These are phyloP conservation scores for Megalopta genalis DNA, from an alignment of 1,140 invertebrate species.

Conservation along the genomic window DNA sequence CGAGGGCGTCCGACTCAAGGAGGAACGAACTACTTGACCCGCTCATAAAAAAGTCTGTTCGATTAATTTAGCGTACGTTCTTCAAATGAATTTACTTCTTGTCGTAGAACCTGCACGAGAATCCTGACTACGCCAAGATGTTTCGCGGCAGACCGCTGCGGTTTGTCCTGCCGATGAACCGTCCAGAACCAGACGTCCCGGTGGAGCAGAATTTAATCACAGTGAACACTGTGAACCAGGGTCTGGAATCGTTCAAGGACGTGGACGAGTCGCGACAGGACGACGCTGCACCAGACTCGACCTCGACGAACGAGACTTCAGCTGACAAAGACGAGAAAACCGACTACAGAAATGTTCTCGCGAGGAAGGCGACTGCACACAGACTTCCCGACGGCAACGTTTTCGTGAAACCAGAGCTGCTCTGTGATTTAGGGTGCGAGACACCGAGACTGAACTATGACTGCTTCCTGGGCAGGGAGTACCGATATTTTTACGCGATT, in stretches of 20 bases:
- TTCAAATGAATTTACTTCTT: too few relatives aligned
- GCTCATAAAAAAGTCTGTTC: too few relatives aligned
- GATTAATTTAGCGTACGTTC: too few relatives aligned
- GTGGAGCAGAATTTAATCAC: constrained; percentile 79
- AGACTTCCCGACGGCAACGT: constrained; percentile 78
- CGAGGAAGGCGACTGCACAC: constrained; percentile 80
- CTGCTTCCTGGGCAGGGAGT: constrained; percentile 84
- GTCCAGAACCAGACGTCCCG: constrained; percentile 31
- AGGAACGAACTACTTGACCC: too few relatives aligned
- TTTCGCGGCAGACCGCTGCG: constrained; percentile 88
- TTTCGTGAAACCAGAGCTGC: constrained; percentile 83
- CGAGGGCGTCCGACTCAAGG: too few relatives aligned
- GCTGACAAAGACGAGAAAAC: not conserved
- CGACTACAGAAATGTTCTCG: constrained; percentile 49
- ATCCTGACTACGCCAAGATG: constrained; percentile 89
- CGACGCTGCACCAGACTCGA: not conserved
- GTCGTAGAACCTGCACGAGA: constrained; percentile 86
- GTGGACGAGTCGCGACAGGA: not conserved
- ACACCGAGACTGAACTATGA: constrained; percentile 91
- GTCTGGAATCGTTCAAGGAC: not conserved
- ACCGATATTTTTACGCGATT: constrained; percentile 94
- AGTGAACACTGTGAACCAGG: constrained; percentile 64
- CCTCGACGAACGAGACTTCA: not conserved
- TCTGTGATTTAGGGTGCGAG: constrained; percentile 90
- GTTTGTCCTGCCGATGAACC: constrained; percentile 84